Evolutionary conservation across 30 jellyfish, hydroid and myxozoan species (phyloP), one percentile per base, ranked within the genome.

Genomic region (Turritopsis dohrnii): DNA sequence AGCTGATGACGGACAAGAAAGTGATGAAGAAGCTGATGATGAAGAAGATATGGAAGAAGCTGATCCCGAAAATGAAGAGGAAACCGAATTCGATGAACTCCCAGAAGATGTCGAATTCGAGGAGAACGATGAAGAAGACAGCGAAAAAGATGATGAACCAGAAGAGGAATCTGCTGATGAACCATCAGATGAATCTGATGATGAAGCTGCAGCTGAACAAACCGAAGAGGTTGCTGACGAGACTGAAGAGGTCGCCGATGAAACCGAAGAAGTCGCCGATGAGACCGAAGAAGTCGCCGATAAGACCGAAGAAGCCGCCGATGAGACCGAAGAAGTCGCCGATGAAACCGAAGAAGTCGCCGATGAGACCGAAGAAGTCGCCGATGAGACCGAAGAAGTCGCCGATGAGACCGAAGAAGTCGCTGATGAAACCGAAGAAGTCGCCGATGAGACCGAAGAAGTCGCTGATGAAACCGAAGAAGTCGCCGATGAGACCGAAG

Each of bases 151-250:
- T n/a, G 31, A n/a, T 69, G 22, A 9, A 69, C 30, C 77, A 69
- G 77, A 69, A 69, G 77, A n/a, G 9, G 1, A 69, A 9, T 0
- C 19, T 69, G 28, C 30, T 27, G 30, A n/a, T 19, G 28, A 69
- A n/a, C 0, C 30, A 8, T 9, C 8, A 69, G 77, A 0, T 7
- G 77, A 7, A 9, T 8, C 28, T 21, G 30, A 69, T n/a, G 22
- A n/a, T 19, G 77, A 69, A 69, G 30, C 16, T 7, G 31, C 22
- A 8, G 77, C 77, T 69, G 77, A 69, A 16, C 23, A 69, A 19
- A 69, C 77, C 29, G 86, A 79, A 21, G 86, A 7, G 25, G 81
- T 21, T 8, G 81, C 52, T 22, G 81, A 79, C 29, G 86, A 79
- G 31, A 22, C 52, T 8, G 86, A 79, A n/a, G 84, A 79, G 7